These are phyloP conservation scores for Resseliella maxima DNA, from an alignment of 2,888 invertebrate genomes.

Conservation along the genomic window DNA sequence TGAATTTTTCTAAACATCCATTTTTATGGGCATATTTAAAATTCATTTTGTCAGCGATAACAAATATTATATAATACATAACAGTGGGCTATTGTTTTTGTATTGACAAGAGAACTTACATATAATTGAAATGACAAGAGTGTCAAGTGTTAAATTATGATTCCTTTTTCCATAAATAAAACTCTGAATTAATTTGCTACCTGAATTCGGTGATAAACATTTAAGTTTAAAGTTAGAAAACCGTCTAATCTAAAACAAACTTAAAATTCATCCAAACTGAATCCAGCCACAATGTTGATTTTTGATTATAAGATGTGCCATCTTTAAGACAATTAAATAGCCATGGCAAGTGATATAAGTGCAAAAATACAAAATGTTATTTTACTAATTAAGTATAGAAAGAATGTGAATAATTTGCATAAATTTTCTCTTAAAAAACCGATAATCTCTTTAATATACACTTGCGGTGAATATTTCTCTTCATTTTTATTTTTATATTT, in stretches of 20 bases:
- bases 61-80: background rate
- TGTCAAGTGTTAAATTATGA: background rate
- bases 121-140: background rate
- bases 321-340: conserved; percentile 6
- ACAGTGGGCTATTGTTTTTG: background rate
- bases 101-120: background rate
- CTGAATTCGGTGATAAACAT: background rate
- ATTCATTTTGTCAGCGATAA: conserved; percentile 13
- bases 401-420: conserved; percentile 30
- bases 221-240: background rate
- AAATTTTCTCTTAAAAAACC: conserved; percentile 9
- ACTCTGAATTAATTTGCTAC: background rate
- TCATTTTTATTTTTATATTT: background rate
- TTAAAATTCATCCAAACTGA: no score
- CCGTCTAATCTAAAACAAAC: no score
- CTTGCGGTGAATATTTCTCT: no score
- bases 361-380: conserved; percentile 20
- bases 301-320: background rate
- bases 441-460: background rate
- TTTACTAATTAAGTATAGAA: background rate
- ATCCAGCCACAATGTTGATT: background rate
- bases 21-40: conserved; percentile 38
- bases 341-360: conserved; percentile 16
- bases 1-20: background rate
- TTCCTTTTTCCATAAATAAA: background rate